These are phyloP conservation scores for Pelosia muscerda DNA, from an alignment of 2,888 invertebrate species.

Conservation along the genomic window DNA sequence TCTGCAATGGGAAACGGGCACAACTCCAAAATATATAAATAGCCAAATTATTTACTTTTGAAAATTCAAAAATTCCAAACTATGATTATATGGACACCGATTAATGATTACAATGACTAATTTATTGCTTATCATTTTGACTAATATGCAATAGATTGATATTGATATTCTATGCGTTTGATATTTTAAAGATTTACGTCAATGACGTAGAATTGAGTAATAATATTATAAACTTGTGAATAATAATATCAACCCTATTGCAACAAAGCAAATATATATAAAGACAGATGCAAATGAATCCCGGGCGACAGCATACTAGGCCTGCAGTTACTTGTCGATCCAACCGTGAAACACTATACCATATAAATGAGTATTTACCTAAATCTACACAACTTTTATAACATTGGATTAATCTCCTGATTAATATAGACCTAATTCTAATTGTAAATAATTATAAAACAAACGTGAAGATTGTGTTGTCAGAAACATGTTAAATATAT, in stretches of 20 bases:
- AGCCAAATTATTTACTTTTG: conserved; percentile 54
- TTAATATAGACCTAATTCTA: conserved; percentile 71
- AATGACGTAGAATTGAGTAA: not conserved
- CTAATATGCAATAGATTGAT: conserved; percentile 25
- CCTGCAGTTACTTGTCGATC: conserved; percentile 68
- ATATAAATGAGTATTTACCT: conserved; percentile 66
- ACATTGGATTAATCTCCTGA: conserved; percentile 75
- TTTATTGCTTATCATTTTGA: conserved; percentile 43
- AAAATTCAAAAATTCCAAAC: conserved; percentile 25
- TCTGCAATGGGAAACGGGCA: conserved; percentile 9
- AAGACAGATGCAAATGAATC: conserved; percentile 30
- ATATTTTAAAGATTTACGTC: not conserved
- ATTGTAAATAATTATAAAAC: conserved; percentile 76
- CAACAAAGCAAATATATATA: conserved; percentile 37
- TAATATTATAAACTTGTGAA: not conserved
- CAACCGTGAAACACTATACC: conserved; percentile 60
- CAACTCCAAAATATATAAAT: conserved; percentile 40
- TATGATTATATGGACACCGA: conserved; percentile 58
- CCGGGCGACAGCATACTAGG: conserved; percentile 68
- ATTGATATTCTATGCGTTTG: conserved; percentile 11
- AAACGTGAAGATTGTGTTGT: conserved; percentile 69
- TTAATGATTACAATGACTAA: conserved; percentile 47
- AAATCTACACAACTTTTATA: conserved; percentile 80
- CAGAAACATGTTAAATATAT: conserved; percentile 52
- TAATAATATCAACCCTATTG: conserved; percentile 25